Conservation (phyloP, 2,113 vertebrate species). For the Sorex fumeus region DNA sequence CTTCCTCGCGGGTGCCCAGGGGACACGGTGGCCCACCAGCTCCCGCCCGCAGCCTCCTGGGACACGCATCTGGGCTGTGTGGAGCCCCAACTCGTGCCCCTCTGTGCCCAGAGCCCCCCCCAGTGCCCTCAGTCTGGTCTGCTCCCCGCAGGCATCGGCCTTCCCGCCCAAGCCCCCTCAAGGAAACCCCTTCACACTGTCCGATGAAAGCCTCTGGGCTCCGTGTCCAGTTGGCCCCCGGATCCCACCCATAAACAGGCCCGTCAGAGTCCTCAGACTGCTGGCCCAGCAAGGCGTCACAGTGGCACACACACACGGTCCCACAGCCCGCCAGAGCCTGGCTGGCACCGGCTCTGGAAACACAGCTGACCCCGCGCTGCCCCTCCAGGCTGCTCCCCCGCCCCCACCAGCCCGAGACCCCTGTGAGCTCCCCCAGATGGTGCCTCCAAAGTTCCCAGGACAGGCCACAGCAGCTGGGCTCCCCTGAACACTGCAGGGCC, state of each 20-base stretch:
- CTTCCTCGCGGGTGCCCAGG: no score
- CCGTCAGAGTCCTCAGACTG: constrained; percentile 83
- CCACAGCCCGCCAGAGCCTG: constrained; percentile 58
- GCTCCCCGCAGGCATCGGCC: no score
- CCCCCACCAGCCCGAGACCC: no score
- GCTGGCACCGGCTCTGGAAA: constrained; percentile 55
- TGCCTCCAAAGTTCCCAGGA: no score
- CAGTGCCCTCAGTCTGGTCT: no score
- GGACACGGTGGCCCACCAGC: neutral
- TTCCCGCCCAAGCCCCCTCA: neutral
- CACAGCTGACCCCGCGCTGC: neutral
- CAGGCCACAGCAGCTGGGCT: no score
- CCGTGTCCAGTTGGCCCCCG: constrained; percentile 80
- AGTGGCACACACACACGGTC: constrained; percentile 66
- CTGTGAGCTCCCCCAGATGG: no score
- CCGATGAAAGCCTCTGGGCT: constrained; percentile 84
- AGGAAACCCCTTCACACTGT: constrained; percentile 75
- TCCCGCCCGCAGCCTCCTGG: neutral
- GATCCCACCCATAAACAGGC: constrained; percentile 85
- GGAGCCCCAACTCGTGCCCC: no score
- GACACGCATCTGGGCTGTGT: neutral
- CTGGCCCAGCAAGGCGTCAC: constrained; percentile 81
- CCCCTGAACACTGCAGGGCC: no score
- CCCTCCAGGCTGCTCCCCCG: no score
- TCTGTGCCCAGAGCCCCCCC: neutral